phyloP scores from a whole-genome alignment of 2,113 vertebrate genomes.

The Eptesicus fuscus region DNA sequence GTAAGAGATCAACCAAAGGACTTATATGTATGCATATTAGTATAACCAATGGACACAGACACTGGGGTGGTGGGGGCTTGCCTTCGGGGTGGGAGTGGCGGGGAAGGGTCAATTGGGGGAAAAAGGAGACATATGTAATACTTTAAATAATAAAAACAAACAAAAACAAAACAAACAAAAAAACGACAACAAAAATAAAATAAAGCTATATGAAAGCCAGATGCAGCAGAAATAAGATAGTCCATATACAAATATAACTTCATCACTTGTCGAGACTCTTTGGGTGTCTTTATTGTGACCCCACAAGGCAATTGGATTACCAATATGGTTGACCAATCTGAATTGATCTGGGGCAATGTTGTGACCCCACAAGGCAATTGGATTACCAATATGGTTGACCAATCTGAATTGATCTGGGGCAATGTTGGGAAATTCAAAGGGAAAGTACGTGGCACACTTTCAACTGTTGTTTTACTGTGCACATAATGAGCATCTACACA shows the following conservation, averaged over 20 bases:
- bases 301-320: not conserved
- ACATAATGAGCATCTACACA: slow-evolving; percentile 45
- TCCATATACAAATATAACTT: not conserved
- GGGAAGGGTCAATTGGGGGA: too few relatives aligned
- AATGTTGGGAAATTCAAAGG: not conserved
- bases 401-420: not conserved
- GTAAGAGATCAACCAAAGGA: too few relatives aligned
- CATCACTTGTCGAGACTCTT: not conserved
- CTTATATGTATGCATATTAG: too few relatives aligned
- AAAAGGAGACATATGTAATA: too few relatives aligned
- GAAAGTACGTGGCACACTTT: slow-evolving; percentile 6
- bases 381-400: not conserved
- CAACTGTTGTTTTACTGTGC: slow-evolving; percentile 29
- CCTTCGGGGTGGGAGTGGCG: too few relatives aligned
- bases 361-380: not conserved
- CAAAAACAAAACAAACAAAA: too few relatives aligned
- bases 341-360: not conserved
- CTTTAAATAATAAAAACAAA: too few relatives aligned
- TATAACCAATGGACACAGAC: too few relatives aligned
- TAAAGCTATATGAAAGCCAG: not conserved
- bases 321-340: not conserved
- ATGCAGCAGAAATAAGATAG: not conserved
- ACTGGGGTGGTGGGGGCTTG: too few relatives aligned
- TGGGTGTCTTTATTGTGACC: not conserved
- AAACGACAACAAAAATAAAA: not conserved